Evolutionary conservation across 1,140 invertebrate species (phyloP), one percentile per base, ranked within the genome.

Genomic region (Bombus difficillimus): DNA sequence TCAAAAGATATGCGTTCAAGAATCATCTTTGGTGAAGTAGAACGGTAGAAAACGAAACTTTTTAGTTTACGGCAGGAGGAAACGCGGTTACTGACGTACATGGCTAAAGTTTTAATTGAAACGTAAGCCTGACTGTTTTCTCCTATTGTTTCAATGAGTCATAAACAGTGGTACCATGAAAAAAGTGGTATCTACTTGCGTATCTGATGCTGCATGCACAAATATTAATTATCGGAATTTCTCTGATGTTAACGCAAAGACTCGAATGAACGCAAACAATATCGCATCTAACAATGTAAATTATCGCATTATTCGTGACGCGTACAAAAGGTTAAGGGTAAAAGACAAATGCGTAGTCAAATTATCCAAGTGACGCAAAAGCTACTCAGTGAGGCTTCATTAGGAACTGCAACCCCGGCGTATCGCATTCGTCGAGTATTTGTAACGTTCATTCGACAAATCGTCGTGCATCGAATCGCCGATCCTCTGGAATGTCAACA

Each of bases 101-200:
- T 28, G 64, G 8, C 12, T n/a, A 53, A 80, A 80, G 64, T 80
- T 80, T 80, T 80, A 80, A 80, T 80, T 80, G 78, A 80, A 80
- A 80, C 41, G 13, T 34, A 47, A 47, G 64, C 43, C 22, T 80
- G 25, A 64, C 62, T 68, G 32, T 79, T 79, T 37, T 79, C 62
- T 68, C 41, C 62, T 79, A 79, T 79, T 66, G 62, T 68, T 34
- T 43, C 62, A 15, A 47, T 47, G 62, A 64, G 62, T 68, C 62
- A 39, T 12, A 68, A 79, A 47, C 77, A 66, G 41, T 34, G 15
- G 34, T 6, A 37, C 8, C 37, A 25, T 22, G 37, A 13, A 41
- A 64, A 62, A 43, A 64, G 10, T 18, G 15, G 28, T 25, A 41
- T n/a, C 57, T 34, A 59, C 59, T 39, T 32, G 28, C 15, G n/a